Percentiles rank a stretch among this genome's conserved stretches.
These are phyloP conservation scores for Pontoporia blainvillei DNA, from an alignment of 2,113 vertebrate genomes.

Conservation along the genomic window DNA sequence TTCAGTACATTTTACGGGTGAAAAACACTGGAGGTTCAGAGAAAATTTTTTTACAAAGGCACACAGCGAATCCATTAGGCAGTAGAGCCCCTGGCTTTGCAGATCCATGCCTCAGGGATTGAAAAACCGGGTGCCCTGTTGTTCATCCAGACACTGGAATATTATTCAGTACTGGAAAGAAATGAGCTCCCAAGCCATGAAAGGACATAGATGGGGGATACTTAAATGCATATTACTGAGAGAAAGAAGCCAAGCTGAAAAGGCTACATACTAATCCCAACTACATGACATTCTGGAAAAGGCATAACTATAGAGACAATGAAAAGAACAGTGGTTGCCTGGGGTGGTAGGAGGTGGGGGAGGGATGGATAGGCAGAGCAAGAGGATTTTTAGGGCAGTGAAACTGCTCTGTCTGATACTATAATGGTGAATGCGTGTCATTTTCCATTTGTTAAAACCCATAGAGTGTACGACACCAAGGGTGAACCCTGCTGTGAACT, in stretches of 20 bases:
- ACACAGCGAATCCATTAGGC: background rate
- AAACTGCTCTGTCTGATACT: background rate
- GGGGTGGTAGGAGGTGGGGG: no score
- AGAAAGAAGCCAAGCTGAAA: background rate
- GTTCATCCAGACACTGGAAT: background rate
- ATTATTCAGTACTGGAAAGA: background rate
- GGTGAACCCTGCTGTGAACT: background rate
- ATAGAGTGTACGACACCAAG: fast-evolving
- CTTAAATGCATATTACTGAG: background rate
- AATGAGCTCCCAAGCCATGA: background rate
- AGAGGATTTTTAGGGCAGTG: background rate
- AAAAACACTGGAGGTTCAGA: background rate
- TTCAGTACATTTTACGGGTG: background rate
- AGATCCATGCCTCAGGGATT: background rate
- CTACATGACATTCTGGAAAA: background rate
- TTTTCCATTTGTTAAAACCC: background rate
- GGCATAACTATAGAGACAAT: background rate
- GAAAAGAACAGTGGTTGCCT: background rate
- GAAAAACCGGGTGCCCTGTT: background rate
- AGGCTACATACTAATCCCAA: background rate
- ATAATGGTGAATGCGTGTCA: fast-evolving
- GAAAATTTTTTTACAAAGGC: background rate
- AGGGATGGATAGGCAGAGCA: background rate
- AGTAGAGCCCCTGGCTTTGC: background rate
- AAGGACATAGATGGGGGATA: background rate